Evolutionary conservation across 2,797 vertebrate species (phyloP).

Genomic region (Trematomus bernacchii): DNA sequence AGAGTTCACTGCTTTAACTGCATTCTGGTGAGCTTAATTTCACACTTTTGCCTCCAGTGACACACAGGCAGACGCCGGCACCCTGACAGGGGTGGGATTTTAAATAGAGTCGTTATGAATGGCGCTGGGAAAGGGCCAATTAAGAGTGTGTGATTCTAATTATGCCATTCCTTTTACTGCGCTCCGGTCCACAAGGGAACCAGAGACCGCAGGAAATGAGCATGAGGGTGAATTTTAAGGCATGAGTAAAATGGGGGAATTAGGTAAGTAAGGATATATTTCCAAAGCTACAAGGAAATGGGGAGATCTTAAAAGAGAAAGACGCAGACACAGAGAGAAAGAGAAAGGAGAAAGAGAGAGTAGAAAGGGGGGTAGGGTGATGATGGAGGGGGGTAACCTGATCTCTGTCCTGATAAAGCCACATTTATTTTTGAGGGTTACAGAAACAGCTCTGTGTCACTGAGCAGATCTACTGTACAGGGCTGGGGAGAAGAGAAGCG

Average conservation of each 20-base stretch:
- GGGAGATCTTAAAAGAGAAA: slow-evolving; percentile 13
- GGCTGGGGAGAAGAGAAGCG: slow-evolving; percentile 21
- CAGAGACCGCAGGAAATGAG: slow-evolving; percentile 59
- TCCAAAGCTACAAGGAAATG: slow-evolving; percentile 34
- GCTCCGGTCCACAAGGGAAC: slow-evolving; percentile 46
- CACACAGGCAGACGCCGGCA: slow-evolving; percentile 47
- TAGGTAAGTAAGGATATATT: slow-evolving; percentile 43
- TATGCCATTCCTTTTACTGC: slow-evolving; percentile 74
- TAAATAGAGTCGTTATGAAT: slow-evolving; percentile 79
- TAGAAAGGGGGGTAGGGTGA: slow-evolving; percentile 17
- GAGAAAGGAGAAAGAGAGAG: background rate
- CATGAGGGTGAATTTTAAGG: slow-evolving; percentile 33
- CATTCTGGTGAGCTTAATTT: slow-evolving; percentile 75
- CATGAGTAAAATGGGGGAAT: slow-evolving; percentile 52
- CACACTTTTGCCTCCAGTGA: slow-evolving; percentile 75
- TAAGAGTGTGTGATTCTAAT: slow-evolving; percentile 80
- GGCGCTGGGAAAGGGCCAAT: slow-evolving; percentile 75
- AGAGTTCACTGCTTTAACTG: slow-evolving; percentile 70
- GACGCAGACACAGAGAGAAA: slow-evolving; percentile 6
- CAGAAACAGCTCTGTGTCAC: slow-evolving; percentile 80
- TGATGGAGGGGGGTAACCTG: slow-evolving; percentile 63
- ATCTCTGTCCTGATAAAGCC: slow-evolving; percentile 78
- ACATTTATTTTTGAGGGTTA: slow-evolving; percentile 82
- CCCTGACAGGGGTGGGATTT: slow-evolving; percentile 63
- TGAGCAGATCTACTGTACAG: slow-evolving; percentile 64